Evolutionary conservation across 2,797 vertebrate species (phyloP), one percentile per base, ranked within the genome.

Genomic region (Gallirallus australis): DNA sequence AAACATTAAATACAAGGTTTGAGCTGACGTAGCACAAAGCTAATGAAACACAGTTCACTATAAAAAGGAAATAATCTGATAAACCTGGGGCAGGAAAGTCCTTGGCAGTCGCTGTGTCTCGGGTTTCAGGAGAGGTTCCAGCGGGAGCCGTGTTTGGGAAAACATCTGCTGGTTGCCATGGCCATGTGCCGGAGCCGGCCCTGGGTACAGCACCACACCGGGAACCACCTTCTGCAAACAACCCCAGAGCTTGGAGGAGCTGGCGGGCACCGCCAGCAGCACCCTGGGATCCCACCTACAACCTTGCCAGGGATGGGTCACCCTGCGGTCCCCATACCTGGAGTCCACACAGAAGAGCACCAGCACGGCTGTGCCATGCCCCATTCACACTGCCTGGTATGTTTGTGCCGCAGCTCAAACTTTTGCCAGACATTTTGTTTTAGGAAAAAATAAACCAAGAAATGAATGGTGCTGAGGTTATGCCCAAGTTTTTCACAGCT

Each of bases 161-260:
- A 96, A 97, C 94, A 96, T 70, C 80, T 93, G 79, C 87, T 82
- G 81, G 96, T 95, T 96, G 94, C 96, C 78, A 95, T 68, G 86
- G 90, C 70, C 20, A 0, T 53, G 57, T 2, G 4, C 77, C 0
- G 4, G 86, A 83, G 65, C 39, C 1, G 1, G 89, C 47, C 76
- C 63, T 76, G 89, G 75, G 76, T 90, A 48, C 54, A 61, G 37
- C 12, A 19, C 54, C 2, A 0, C 12, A 12, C 52, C 1, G 2
- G 78, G 82, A 95, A 78, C 85, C 79, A 87, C 84, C 84, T 86
- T 68, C 52, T 86, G 86, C 89, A 77, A 92, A 84, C 86, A 80
- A 8, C 4, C 24, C 45, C n/a, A 7, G 35, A 81, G 39, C 27
- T 16, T 0, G 0, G 6, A 65, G 60, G 40, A 57, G 59, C 70